Evolutionary conservation across 1,140 invertebrate genomes (phyloP).

Genomic region (Gryllus bimaculatus): DNA sequence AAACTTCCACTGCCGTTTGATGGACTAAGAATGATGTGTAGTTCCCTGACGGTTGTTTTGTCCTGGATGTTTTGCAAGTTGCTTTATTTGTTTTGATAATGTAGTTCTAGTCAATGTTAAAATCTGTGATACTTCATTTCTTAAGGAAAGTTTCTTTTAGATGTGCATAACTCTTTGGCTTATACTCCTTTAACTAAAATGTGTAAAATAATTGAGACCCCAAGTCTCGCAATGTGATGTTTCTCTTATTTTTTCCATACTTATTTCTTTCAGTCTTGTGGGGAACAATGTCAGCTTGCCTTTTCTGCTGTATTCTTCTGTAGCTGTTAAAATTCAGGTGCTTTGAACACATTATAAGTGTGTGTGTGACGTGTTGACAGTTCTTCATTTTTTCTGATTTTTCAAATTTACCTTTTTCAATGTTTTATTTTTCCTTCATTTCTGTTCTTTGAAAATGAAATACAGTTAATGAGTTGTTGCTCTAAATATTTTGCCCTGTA

Average conservation of each 20-base stretch:
- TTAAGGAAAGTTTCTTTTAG: background rate
- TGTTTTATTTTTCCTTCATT: too few relatives aligned
- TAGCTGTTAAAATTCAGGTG: slow-evolving; percentile 4
- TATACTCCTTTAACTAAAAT: too few relatives aligned
- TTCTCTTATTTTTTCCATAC: background rate
- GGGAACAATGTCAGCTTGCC: background rate
- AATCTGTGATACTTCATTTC: background rate
- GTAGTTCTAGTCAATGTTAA: background rate
- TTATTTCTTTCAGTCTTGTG: slow-evolving; percentile 1
- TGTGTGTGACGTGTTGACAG: background rate
- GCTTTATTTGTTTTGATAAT: too few relatives aligned
- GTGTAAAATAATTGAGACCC: too few relatives aligned
- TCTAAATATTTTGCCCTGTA: too few relatives aligned
- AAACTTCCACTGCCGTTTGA: background rate
- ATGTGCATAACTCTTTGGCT: background rate
- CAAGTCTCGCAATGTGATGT: background rate
- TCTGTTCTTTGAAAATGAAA: too few relatives aligned
- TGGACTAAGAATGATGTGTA: too few relatives aligned
- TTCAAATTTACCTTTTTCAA: background rate
- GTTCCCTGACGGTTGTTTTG: too few relatives aligned
- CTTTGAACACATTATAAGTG: background rate
- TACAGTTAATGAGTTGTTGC: too few relatives aligned
- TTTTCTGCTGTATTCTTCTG: background rate
- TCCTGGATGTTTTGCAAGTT: too few relatives aligned
- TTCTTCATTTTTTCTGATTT: background rate